Conservation (phyloP, 2,113 vertebrate species). For the Rhinolophus sinicus region DNA sequence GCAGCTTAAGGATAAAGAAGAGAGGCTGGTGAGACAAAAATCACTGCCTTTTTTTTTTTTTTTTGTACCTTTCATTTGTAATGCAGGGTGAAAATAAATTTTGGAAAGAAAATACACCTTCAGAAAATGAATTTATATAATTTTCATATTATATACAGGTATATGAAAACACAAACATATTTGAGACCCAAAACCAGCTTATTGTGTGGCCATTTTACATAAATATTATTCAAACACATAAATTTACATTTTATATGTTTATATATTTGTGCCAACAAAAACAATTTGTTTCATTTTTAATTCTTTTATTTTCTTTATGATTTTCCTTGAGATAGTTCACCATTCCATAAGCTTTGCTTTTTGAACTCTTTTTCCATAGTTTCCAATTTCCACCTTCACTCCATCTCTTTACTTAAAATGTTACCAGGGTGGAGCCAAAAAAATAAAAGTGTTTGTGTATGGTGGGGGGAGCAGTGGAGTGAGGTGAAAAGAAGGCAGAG, state of each 20-base stretch:
- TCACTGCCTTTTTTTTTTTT: background rate
- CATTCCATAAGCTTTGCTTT: constrained; percentile 71
- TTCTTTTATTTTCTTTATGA: constrained; percentile 1
- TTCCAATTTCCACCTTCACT: constrained; percentile 77
- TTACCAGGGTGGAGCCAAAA: constrained; percentile 80
- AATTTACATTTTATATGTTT: background rate
- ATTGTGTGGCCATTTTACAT: background rate
- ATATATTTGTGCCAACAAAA: background rate
- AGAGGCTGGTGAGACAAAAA: background rate
- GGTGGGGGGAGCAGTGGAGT: background rate
- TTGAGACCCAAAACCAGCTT: background rate
- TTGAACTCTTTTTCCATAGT: constrained; percentile 78
- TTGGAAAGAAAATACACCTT: background rate
- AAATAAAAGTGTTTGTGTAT: background rate
- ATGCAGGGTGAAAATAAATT: background rate
- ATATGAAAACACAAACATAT: background rate
- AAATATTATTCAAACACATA: background rate
- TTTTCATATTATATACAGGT: background rate
- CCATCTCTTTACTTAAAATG: constrained; percentile 80
- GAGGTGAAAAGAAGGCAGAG: background rate
- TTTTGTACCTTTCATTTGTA: constrained; percentile 34
- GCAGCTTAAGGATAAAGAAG: background rate
- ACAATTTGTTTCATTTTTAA: constrained; percentile 12
- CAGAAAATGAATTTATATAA: constrained; percentile 29
- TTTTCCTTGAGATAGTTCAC: background rate